Evolutionary conservation across 2,888 invertebrate species (phyloP).

Genomic region (Clitarchus hookeri): DNA sequence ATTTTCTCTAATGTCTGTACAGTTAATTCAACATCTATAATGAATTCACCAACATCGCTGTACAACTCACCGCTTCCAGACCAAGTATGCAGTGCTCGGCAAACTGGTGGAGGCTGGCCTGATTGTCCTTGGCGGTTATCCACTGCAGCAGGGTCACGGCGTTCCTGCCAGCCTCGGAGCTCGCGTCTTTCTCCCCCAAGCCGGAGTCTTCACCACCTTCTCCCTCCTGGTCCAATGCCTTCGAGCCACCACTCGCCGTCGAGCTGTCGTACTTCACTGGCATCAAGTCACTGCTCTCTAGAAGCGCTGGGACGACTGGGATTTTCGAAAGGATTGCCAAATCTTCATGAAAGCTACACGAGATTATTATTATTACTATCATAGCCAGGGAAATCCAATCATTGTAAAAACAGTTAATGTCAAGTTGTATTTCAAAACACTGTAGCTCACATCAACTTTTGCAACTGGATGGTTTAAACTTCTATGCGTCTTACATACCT

Average conservation of each 20-base stretch:
- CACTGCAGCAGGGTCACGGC: conserved; percentile 76
- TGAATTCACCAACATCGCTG: conserved; percentile 24
- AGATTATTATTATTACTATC: no score
- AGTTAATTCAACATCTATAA: conserved; percentile 29
- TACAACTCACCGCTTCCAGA: conserved; percentile 64
- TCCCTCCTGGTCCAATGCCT: conserved; percentile 30
- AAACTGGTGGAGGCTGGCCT: conserved; percentile 75
- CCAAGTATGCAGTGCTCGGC: conserved; percentile 77
- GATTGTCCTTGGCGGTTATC: conserved; percentile 84
- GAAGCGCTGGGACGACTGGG: conserved; percentile 78
- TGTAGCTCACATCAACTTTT: no score
- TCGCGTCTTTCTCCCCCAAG: conserved; percentile 6
- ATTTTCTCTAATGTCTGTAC: no score
- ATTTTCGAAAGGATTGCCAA: conserved; percentile 77
- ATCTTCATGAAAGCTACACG: conserved; percentile 70
- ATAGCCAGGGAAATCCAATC: no score
- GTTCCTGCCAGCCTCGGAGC: conserved; percentile 25
- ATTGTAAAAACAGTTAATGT: no score
- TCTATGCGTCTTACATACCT: no score
- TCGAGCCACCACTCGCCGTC: background rate
- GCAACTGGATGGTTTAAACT: no score
- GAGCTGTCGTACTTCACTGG: conserved; percentile 45
- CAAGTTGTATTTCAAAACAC: no score
- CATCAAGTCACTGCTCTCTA: conserved; percentile 55
- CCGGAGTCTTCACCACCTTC: conserved; percentile 45